Evolutionary conservation across 2,797 vertebrate species (phyloP).

Genomic region (Oceanodroma leucorhoa): DNA sequence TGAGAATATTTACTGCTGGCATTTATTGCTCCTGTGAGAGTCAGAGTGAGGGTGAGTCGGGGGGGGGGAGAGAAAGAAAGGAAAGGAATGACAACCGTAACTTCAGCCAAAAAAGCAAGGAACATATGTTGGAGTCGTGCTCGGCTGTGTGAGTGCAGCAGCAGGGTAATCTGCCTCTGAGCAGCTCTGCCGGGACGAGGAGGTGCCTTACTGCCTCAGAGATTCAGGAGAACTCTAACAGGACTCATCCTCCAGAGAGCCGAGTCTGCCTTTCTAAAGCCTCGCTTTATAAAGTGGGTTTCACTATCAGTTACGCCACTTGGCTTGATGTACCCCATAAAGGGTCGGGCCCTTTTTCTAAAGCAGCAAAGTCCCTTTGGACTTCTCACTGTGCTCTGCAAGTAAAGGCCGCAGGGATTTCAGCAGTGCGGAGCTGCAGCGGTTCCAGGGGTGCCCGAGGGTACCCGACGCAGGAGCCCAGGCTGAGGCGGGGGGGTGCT

Average conservation of each 20-base stretch:
- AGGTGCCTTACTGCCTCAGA: neutral
- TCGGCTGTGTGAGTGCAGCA: neutral
- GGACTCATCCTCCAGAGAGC: neutral
- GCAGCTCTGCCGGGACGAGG: neutral
- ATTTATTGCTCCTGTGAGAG: conserved; percentile 70
- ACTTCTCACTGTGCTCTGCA: neutral
- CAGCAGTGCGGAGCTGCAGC: neutral
- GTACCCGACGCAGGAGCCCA: fast-evolving
- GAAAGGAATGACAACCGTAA: conserved; percentile 26
- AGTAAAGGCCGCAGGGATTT: neutral
- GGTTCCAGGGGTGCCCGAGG: neutral
- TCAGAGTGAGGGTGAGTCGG: neutral
- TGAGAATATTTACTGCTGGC: conserved; percentile 67
- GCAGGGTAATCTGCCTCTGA: neutral
- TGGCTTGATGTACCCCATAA: neutral
- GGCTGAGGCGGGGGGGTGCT: neutral
- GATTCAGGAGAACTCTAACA: neutral
- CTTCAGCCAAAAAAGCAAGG: conserved; percentile 55
- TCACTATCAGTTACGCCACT: neutral
- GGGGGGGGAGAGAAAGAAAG: neutral
- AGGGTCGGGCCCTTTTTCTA: neutral
- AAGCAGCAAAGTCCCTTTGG: neutral
- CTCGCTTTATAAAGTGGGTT: neutral
- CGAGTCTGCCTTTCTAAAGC: neutral
- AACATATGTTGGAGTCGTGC: conserved; percentile 15